Percentiles rank a stretch among this genome's conserved stretches.
phyloP scores from a whole-genome alignment of 2,113 vertebrate genomes.

The Alces alces region DNA sequence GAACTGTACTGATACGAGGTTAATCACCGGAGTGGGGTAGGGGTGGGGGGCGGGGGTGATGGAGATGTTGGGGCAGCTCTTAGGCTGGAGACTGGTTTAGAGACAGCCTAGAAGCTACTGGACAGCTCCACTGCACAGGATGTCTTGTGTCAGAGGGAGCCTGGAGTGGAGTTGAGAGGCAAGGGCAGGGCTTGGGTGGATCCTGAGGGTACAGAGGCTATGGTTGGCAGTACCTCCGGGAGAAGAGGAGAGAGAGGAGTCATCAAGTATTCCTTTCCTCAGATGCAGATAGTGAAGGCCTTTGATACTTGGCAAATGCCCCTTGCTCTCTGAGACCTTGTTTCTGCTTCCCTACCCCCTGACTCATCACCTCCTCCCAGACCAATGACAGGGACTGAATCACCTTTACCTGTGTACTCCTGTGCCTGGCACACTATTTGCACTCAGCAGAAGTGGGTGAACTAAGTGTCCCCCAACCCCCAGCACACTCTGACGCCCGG shows the following conservation, averaged over 20 bases:
- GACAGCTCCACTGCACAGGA: not conserved
- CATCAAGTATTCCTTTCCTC: not conserved
- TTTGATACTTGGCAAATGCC: not conserved
- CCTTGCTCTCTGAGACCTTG: not conserved
- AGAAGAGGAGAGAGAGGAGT: not conserved
- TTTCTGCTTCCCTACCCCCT: not conserved
- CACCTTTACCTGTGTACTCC: not conserved
- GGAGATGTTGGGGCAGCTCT: constrained; percentile 82
- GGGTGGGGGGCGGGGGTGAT: not conserved
- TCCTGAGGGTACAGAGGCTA: not conserved
- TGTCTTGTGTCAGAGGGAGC: constrained; percentile 81
- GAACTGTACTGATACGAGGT: not conserved
- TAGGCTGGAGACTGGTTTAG: constrained; percentile 60
- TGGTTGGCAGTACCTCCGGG: not conserved
- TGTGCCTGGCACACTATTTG: not conserved
- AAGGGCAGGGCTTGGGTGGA: constrained; percentile 77
- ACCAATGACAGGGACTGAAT: not conserved
- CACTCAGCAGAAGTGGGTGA: not conserved
- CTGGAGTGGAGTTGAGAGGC: constrained; percentile 87
- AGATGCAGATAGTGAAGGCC: not conserved
- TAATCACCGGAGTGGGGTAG: not conserved
- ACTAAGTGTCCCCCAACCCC: fast-evolving
- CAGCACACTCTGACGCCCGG: constrained; percentile 51
- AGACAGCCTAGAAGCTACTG: not conserved
- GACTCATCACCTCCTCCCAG: not conserved